Evolutionary conservation across 1,140 invertebrate genomes (phyloP), one percentile per base, ranked within the genome.

Genomic region (Orius laevigatus): DNA sequence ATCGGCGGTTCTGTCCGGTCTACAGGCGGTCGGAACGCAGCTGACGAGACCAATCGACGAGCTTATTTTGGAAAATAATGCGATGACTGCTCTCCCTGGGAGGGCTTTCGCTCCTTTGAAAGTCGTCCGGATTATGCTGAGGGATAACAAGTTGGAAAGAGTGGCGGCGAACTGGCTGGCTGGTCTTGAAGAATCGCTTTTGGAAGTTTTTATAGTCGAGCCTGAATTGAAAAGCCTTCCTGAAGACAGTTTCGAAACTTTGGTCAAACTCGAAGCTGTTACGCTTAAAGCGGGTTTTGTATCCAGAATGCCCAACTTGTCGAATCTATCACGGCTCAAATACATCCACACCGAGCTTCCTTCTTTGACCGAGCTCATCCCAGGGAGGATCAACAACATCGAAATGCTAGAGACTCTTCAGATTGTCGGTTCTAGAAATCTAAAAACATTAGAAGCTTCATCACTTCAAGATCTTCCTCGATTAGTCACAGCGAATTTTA

Each of bases 51-150:
- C 80, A 8, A 78, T 89, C 48, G 85, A 87, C 59, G 85, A 89
- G 59, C 58, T 89, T 36, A 86, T 89, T 40, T 67, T 89, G 51
- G 85, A 89, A 65, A 86, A 85, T 56, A 88, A 88, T 61, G 79
- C 82, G 55, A 61, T 88, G 35, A 82, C 83, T 1, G 79, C 84
- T 3, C 55, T 89, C 12, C 82, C 84, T 3, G 84, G 82, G 12
- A 75, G 77, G 54, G 73, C 79, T 14, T 87, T 88, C 59, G 73
- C 78, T 36, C 74, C 74, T 53, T 60, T 87, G 14, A 74, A 76
- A 57, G 76, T 86, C 11, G 62, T 81, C n/a, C 68, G 84, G 32
- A 59, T 88, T 11, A 86, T 88, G 80, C 58, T 90, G 42, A 68
- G 84, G 2, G 78, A 86, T 57, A 91, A 90, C 64, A 76, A 78